Evolutionary conservation across 2,113 vertebrate genomes (phyloP), one percentile per base, ranked within the genome.

Genomic region (Rhabdornis inornatus): DNA sequence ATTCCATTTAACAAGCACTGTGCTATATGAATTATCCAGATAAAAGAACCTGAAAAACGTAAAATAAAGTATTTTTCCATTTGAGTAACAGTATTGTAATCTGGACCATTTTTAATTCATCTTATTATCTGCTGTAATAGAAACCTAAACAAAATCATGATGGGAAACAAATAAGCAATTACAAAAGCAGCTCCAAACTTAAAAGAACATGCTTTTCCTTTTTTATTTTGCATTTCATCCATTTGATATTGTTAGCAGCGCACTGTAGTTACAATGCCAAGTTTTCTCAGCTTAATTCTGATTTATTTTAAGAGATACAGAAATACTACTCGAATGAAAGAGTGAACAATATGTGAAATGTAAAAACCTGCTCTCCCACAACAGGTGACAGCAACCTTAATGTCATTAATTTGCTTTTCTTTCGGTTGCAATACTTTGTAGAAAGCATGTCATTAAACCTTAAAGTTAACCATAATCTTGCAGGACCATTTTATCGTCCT

Each of bases 371-470:
- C 72, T 69, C 33, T 78, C 1, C 16, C 12, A 37, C 15, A 49
- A 16, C 22, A 89, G 31, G 16, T 45, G 42, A 52, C 7, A 83
- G 15, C 11, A 56, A 44, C 16, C 11, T 7, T 25, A 66, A 61
- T 63, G 35, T 3, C 50, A 27, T 65, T 87, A 20, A 33, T 90
- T 87, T 69, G 3, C 14, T 91, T 92, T 65, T 56, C 14, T 68
- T 88, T 83, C 37, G 6, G 7, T 64, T 85, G 13, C 30, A 83
- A 37, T 44, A 19, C 24, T 56, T 17, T 33, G 31, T 40, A 87
- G 59, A 94, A 96, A 93, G 5, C 40, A 49, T 71, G 35, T 60
- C 28, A 37, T 91, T 92, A 88, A 56, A 85, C 9, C 31, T 52
- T 78, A 39, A 47, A 63, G 17, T 56, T 45, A 96, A 61, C 75